A percentile compares a stretch with the other conserved stretches of the same genome.
Evolutionary conservation across 2,113 vertebrate genomes (phyloP).

Genomic region (Crotalus tigris): DNA sequence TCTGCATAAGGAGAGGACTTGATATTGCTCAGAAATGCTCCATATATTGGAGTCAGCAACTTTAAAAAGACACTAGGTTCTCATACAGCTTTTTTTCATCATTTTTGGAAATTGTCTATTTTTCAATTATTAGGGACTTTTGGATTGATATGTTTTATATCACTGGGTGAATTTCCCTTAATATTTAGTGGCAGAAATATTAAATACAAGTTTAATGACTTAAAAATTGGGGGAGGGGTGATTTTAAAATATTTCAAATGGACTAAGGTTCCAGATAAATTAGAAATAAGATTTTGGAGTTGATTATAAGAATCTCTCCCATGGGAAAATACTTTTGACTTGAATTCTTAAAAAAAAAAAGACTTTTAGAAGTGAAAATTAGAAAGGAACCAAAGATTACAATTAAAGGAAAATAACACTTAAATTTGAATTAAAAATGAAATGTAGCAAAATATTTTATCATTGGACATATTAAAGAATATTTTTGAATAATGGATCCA

Average conservation of each 20-base stretch:
- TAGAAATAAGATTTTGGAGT: not conserved
- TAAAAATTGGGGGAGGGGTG: not conserved
- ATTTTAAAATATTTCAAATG: not conserved
- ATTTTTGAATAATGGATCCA: not conserved
- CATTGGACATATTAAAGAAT: not conserved
- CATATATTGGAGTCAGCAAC: not conserved
- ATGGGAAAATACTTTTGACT: not conserved
- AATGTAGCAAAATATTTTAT: not conserved
- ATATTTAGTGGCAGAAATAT: not conserved
- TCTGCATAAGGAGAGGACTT: not conserved
- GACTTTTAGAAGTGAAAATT: not conserved
- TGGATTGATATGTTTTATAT: not conserved
- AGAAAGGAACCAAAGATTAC: not conserved
- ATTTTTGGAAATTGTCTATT: not conserved
- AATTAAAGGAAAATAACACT: not conserved
- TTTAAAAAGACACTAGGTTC: not conserved
- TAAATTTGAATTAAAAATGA: not conserved
- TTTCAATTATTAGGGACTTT: not conserved
- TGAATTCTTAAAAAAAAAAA: not conserved
- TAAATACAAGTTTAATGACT: not conserved
- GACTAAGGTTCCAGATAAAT: not conserved
- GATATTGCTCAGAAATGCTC: not conserved
- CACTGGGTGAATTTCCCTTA: not conserved
- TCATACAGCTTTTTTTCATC: not conserved
- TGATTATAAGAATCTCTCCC: not conserved